These are phyloP conservation scores for Coptotermes formosanus DNA, from an alignment of 1,140 invertebrate species.

Conservation along the genomic window DNA sequence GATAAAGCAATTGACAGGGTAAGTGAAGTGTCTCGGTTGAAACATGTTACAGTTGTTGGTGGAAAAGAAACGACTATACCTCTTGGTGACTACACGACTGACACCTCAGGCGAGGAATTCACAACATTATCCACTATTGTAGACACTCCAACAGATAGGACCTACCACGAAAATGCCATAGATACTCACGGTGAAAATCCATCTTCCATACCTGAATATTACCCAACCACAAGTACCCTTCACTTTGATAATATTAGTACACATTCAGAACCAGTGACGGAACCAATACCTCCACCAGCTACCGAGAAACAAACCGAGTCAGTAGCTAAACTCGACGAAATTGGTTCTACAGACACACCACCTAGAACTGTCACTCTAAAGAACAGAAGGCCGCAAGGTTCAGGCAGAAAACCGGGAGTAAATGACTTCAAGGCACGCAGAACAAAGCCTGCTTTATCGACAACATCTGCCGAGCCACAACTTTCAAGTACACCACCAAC, in stretches of 20 bases:
- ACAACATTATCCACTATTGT: background rate
- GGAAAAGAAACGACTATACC: background rate
- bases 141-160: background rate
- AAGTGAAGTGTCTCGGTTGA: background rate
- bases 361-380: background rate
- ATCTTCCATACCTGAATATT: no score
- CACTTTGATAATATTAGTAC: background rate
- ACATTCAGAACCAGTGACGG: background rate
- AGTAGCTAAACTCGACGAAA: background rate
- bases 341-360: background rate
- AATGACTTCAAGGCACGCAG: background rate
- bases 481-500: background rate
- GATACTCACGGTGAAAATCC: background rate
- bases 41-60: background rate
- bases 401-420: background rate
- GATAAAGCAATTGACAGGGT: background rate
- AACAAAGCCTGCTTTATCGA: background rate
- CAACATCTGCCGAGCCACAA: background rate
- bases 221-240: no score
- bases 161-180: background rate
- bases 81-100: background rate
- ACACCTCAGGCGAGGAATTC: background rate
- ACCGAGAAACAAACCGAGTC: background rate
- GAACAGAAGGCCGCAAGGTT: background rate
- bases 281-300: background rate